Base-by-base conservation (phyloP, 1,140 invertebrate genomes). In the Bombyx mandarina region DNA sequence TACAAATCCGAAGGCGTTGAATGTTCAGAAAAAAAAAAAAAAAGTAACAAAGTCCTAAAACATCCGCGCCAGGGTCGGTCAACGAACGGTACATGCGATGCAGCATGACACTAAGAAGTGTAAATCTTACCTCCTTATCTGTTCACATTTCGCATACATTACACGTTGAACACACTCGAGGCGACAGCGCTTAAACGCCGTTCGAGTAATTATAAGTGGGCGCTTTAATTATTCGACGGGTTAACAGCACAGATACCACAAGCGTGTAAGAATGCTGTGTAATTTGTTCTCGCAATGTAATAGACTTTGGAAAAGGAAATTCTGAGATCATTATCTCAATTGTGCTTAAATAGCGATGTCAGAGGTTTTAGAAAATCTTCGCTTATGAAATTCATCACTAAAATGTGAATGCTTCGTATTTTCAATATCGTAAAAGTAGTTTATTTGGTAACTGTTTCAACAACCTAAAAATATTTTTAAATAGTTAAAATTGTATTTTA, bases 121-220 rank as follows among this genome's bases (percentile, higher is more conserved):
- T 84, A 84, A 82, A 84, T 82, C 81, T 82, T 71, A 63, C 66
- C 70, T 65, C 66, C 72, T 83, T 82, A 81, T 80, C 78, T 78
- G 72, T 77, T 71, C 67, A 71, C 75, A 74, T 81, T 81, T 75
- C 75, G 72, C 75, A 78, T 70, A 72, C 63, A 66, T 81, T 81
- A 79, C 69, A 66, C 43, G 60, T 62, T 71, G 73, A 84, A 77
- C 75, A 82, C 70, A 81, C 81, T 79, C 62, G 69, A 67, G 80
- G 81, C 79, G 76, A 79, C 79, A 84, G 73, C 83, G 84, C 84
- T 84, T 82, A 77, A 81, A 86, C 67, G 70, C 74, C 75, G 71
- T 59, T 65, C 56, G 64, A 63, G 75, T 82, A 85, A 82, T 85
- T 82, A 85, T 80, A 75, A 84, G 71, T 73, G 74, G 62, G 64